Evolutionary conservation across 2,797 vertebrate genomes (phyloP).

Genomic region (Amazona finschi): DNA sequence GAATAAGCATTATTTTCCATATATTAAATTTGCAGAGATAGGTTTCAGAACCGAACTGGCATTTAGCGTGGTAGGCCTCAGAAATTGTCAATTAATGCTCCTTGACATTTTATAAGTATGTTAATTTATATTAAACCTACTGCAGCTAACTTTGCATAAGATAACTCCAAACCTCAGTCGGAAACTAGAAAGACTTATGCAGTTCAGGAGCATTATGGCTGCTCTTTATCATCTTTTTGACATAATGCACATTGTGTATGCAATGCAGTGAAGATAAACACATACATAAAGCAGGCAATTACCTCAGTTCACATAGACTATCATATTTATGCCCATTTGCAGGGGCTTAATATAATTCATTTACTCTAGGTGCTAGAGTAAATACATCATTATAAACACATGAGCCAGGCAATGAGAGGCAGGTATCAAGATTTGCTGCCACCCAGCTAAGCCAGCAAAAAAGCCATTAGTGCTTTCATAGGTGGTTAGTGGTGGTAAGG

Average conservation of each 20-base stretch:
- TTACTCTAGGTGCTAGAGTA: neutral
- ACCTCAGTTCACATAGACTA: conserved; percentile 23
- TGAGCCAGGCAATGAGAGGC: neutral
- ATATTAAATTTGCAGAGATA: conserved; percentile 4
- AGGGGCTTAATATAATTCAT: conserved; percentile 5
- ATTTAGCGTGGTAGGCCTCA: conserved; percentile 6
- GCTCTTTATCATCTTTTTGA: conserved; percentile 20
- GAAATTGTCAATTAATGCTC: conserved; percentile 54
- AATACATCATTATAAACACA: neutral
- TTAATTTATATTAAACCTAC: conserved; percentile 26
- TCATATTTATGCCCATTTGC: conserved; percentile 55
- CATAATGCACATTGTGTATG: conserved; percentile 19
- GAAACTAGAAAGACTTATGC: conserved; percentile 10
- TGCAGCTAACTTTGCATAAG: conserved; percentile 18
- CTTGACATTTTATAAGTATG: conserved; percentile 44
- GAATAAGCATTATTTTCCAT: conserved; percentile 48
- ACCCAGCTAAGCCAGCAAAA: neutral
- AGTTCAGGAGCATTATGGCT: conserved; percentile 7
- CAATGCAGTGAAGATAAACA: conserved; percentile 45
- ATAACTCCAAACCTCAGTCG: neutral
- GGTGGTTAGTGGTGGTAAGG: neutral
- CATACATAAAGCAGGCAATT: conserved; percentile 48
- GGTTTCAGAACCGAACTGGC: neutral
- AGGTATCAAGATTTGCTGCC: neutral
- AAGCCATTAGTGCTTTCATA: neutral